Conservation (phyloP, 2,888 invertebrate genomes). For the Drosophila rubida region DNA sequence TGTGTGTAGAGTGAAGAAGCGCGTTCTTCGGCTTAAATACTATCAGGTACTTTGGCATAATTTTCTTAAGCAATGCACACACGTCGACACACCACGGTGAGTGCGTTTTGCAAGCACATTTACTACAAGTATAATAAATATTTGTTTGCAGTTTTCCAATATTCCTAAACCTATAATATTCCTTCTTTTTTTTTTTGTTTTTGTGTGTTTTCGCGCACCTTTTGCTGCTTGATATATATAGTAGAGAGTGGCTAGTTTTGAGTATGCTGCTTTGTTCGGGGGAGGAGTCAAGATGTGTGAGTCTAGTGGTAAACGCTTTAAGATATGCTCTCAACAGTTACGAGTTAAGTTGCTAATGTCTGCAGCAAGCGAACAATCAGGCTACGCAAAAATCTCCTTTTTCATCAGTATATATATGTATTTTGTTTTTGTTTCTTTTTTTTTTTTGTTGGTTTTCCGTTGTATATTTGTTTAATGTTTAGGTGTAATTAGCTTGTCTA, state of each 20-base stretch:
- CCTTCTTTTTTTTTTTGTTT: conserved; percentile 9
- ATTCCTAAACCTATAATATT: not conserved
- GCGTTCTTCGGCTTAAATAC: conserved; percentile 66
- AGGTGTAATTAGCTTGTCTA: conserved; percentile 9
- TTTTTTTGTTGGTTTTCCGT: no score
- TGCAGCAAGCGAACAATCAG: conserved; percentile 28
- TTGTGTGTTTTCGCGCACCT: conserved; percentile 8
- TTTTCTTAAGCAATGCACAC: conserved; percentile 53
- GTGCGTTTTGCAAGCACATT: conserved; percentile 34
- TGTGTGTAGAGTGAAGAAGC: conserved; percentile 27
- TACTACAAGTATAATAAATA: conserved; percentile 12
- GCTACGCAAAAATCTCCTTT: conserved; percentile 38
- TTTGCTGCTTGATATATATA: conserved; percentile 16
- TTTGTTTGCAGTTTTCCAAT: conserved; percentile 1
- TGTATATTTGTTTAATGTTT: conserved; percentile 16
- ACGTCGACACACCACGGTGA: conserved; percentile 1
- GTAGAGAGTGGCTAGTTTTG: no score
- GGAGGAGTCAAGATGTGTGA: conserved; percentile 23
- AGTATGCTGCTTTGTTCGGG: no score
- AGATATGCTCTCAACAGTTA: conserved; percentile 32
- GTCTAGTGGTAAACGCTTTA: conserved; percentile 3
- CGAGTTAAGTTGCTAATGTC: conserved; percentile 1
- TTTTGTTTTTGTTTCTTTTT: not conserved
- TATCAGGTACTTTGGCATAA: conserved; percentile 84
- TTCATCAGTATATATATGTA: not conserved